Conservation (phyloP, 2,797 vertebrate genomes). For the Eutrigla gurnardus region DNA sequence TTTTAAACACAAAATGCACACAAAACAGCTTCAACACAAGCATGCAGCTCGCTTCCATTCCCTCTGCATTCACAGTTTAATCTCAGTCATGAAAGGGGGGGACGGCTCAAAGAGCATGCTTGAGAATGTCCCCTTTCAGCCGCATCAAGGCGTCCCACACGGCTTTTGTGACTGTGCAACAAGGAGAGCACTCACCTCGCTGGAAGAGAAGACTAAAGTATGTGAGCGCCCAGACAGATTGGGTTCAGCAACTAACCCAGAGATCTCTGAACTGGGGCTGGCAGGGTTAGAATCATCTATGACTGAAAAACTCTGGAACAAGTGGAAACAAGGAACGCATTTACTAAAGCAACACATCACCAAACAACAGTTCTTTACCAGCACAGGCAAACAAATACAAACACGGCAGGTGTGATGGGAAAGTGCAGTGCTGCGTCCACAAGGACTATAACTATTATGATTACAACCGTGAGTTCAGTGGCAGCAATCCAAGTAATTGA, state of each 20-base stretch:
- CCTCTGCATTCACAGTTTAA: conserved; percentile 60
- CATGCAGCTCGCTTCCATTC: conserved; percentile 68
- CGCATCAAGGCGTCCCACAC: conserved; percentile 71
- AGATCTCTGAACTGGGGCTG: conserved; percentile 91
- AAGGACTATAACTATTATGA: neutral
- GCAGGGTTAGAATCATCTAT: conserved; percentile 93
- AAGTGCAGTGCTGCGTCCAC: neutral
- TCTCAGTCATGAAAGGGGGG: conserved; percentile 57
- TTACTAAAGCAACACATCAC: conserved; percentile 74
- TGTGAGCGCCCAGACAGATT: conserved; percentile 94
- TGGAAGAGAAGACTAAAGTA: conserved; percentile 97
- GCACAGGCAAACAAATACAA: conserved; percentile 40
- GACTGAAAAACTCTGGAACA: conserved; percentile 95
- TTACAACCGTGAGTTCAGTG: conserved; percentile 29
- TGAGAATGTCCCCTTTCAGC: conserved; percentile 75
- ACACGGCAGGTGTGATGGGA: conserved; percentile 23
- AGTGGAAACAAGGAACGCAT: conserved; percentile 90
- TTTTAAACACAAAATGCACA: conserved; percentile 41
- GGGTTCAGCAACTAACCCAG: conserved; percentile 94
- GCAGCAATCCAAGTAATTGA: conserved; percentile 25
- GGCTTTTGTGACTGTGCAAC: conserved; percentile 74
- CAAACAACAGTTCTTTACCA: conserved; percentile 49
- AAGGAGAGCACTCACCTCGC: conserved; percentile 93
- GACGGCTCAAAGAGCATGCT: conserved; percentile 75
- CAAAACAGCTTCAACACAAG: conserved; percentile 36